Percentiles rank a stretch among this genome's conserved stretches.
phyloP scores from a whole-genome alignment of 2,113 vertebrate genomes.

The Pteropus alecto region DNA sequence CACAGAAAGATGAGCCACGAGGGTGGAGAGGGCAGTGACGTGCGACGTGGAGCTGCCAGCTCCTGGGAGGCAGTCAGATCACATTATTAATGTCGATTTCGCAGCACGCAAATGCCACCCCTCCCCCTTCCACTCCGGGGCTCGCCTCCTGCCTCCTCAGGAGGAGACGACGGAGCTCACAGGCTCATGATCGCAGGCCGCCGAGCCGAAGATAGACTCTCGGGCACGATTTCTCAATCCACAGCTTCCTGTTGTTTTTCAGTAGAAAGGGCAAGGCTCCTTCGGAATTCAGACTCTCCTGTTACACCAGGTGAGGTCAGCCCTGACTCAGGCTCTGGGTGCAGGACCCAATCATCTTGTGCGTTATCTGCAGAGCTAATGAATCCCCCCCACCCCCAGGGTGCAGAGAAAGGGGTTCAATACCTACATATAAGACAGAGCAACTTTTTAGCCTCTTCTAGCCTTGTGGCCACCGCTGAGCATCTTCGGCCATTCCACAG shows the following conservation, averaged over 20 bases:
- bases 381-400: not conserved
- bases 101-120: not conserved
- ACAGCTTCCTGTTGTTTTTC: not conserved
- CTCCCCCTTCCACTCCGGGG: accelerated
- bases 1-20: not conserved
- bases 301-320: not conserved
- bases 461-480: not conserved
- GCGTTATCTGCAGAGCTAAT: not conserved
- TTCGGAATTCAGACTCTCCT: not conserved
- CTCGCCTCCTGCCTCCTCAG: not conserved
- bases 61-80: accelerated
- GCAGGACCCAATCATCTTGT: not conserved
- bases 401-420: not conserved
- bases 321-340: not conserved
- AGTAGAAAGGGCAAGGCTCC: not conserved
- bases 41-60: not conserved
- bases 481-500: not conserved
- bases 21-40: not conserved
- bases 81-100: accelerated
- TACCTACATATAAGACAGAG: not conserved
- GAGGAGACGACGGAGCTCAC: accelerated
- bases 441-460: not conserved
- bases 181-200: not conserved
- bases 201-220: not conserved
- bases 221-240: not conserved